Evolutionary conservation across 2,113 vertebrate species (phyloP), one percentile per base, ranked within the genome.

Genomic region (Spermophilus dauricus): DNA sequence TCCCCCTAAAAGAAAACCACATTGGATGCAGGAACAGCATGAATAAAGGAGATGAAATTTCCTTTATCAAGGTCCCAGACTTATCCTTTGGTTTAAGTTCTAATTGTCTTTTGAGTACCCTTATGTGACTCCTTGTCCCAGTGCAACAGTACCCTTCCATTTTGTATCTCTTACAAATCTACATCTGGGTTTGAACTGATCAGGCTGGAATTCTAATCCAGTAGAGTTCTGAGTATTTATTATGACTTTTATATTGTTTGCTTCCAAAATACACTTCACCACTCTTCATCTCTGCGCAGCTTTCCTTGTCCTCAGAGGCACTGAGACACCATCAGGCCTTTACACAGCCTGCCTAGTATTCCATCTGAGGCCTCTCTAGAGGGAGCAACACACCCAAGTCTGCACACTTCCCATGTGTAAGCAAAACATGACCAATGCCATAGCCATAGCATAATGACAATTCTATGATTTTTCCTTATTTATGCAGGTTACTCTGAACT

Each of bases 311-410:
- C 42, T 34, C 5, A 26, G 84, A 58, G 37, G n/a, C 28, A 13
- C 24, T 53, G 13, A 7, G n/a, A 28, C 63, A 7, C 16, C 37
- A 28, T 65, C 10, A 14, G 2, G 4, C 37, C 32, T 28, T 56
- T 11, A 0, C 20, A 18, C 42, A 56, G 5, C 18, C 10, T 7
- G 5, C n/a, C 48, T 0, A 6, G 24, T 42, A 22, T 30, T 22
- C n/a, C 48, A 34, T 22, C 73, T 51, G 37, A 45, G 26, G 12
- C 34, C 51, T 63, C 9, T 70, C 17, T 69, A 9, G 30, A 32
- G 34, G 9, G 18, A 48, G 28, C 13, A 73, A 37, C 78, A 70
- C 28, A 20, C 10, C 4, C 37, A 78, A 5, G 2, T 20, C 51
- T 45, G 58, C 61, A 61, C 12, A 51, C 32, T 3, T 65, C 10